phyloP scores from a whole-genome alignment of 2,113 vertebrate genomes.

The Pterocles gutturalis region DNA sequence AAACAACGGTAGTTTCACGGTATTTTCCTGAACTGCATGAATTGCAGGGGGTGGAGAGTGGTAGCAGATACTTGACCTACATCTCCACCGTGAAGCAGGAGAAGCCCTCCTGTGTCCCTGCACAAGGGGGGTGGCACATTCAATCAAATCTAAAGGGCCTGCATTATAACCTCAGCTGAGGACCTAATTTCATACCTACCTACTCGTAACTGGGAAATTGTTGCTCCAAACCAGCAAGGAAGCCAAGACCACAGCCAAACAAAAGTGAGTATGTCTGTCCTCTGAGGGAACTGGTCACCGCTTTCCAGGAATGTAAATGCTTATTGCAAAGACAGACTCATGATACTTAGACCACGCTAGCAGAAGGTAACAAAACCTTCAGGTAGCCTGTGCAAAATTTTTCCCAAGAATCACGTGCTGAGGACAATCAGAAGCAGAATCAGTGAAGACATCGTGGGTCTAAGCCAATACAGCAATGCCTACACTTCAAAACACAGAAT shows the following conservation, averaged over 20 bases:
- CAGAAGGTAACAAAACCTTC: background rate
- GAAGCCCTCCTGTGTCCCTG: background rate
- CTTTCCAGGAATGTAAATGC: background rate
- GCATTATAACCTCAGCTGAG: background rate
- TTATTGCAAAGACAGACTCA: background rate
- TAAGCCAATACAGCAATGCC: background rate
- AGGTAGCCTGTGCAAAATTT: background rate
- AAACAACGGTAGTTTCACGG: background rate
- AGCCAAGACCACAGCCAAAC: background rate
- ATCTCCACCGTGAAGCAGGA: background rate
- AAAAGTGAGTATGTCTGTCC: rapidly evolving
- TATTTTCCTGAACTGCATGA: background rate
- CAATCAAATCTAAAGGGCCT: background rate
- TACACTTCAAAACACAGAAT: background rate
- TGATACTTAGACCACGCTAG: background rate
- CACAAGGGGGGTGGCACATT: background rate
- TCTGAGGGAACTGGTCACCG: background rate
- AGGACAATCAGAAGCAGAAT: background rate
- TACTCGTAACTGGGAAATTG: rapidly evolving
- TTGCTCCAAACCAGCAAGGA: background rate
- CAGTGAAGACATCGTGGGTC: rapidly evolving
- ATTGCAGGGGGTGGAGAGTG: background rate
- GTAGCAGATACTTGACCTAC: background rate
- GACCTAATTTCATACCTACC: background rate
- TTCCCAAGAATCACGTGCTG: background rate